Evolutionary conservation across 2,113 vertebrate genomes (phyloP).

Genomic region (Mungos mungo): DNA sequence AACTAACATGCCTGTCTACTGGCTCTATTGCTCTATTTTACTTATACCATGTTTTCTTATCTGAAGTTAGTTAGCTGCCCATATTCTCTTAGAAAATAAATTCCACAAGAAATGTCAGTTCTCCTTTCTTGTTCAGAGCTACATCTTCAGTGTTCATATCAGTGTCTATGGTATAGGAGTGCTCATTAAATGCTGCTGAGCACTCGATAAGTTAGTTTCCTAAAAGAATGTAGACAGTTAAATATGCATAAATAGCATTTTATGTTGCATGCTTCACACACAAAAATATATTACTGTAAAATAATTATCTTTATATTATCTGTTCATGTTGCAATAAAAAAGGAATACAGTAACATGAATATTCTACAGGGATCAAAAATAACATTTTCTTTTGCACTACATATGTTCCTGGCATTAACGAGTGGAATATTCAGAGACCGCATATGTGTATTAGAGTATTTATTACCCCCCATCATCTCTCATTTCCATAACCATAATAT

Average conservation of each 20-base stretch:
- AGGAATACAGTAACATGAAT: not conserved
- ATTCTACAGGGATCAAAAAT: conserved; percentile 12
- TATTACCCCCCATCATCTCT: not conserved
- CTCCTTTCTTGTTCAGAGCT: not conserved
- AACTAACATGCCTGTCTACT: no score
- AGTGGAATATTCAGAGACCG: not conserved
- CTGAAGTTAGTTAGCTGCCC: not conserved
- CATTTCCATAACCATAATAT: not conserved
- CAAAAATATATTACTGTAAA: not conserved
- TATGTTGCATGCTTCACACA: not conserved
- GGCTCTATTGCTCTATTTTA: not conserved
- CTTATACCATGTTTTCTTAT: not conserved
- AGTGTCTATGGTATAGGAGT: not conserved
- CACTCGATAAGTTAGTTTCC: not conserved
- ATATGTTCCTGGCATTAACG: not conserved
- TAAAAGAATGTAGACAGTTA: not conserved
- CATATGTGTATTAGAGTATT: not conserved
- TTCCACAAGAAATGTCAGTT: not conserved
- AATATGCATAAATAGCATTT: not conserved
- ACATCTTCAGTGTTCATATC: not conserved
- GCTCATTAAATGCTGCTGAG: not conserved
- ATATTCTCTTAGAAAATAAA: not conserved
- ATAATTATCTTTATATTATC: not conserved
- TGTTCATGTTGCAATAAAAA: not conserved
- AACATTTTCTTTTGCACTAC: not conserved